A percentile compares a stretch with the other conserved stretches of the same genome.
phyloP scores from a whole-genome alignment of 2,113 vertebrate genomes.

The Pterocles gutturalis region DNA sequence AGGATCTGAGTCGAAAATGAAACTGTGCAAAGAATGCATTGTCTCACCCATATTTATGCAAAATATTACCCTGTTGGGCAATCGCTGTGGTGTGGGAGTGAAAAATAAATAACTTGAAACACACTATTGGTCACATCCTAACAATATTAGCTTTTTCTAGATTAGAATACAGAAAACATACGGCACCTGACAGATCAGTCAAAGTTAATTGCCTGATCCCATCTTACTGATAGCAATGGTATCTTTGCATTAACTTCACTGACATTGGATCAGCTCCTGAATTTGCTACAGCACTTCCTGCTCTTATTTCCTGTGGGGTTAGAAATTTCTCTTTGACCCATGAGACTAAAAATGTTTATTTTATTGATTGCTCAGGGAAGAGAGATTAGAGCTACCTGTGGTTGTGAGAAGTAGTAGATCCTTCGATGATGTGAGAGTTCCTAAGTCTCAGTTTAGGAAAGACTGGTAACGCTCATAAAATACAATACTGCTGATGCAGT shows the following conservation, averaged over 20 bases:
- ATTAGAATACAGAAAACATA: background rate
- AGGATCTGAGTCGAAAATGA: background rate
- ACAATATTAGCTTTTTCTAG: background rate
- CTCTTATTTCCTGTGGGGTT: background rate
- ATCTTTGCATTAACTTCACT: background rate
- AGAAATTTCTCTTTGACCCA: background rate
- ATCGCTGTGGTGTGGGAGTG: background rate
- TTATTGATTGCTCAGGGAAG: background rate
- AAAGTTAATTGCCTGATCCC: background rate
- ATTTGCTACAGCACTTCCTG: background rate
- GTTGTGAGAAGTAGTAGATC: background rate
- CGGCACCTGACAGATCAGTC: background rate
- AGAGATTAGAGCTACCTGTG: background rate
- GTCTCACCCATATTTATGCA: background rate
- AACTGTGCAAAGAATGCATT: background rate
- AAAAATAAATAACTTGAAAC: background rate
- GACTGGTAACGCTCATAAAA: background rate
- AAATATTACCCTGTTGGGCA: conserved; percentile 4
- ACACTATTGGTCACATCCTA: background rate
- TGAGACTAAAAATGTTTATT: background rate
- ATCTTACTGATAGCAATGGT: background rate
- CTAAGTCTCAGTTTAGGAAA: background rate
- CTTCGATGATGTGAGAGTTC: background rate
- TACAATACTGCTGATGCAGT: background rate
- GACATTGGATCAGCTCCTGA: background rate